Evolutionary conservation across 2,113 vertebrate genomes (phyloP), one percentile per base, ranked within the genome.

Genomic region (Fulica atra): DNA sequence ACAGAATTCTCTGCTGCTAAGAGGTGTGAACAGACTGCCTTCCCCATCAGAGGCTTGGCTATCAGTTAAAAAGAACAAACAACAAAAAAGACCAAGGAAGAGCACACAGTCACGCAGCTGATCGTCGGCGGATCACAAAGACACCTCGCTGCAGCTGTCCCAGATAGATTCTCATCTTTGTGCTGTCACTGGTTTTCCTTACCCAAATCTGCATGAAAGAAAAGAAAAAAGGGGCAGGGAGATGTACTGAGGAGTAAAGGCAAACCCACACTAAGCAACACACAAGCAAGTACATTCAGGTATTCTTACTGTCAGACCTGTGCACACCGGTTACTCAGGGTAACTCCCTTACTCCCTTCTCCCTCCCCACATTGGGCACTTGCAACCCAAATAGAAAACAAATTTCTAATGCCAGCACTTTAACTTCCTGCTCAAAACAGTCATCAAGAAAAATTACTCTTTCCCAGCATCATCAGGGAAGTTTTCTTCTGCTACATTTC

Each of bases 161-260:
- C 96, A 99, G 97, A 94, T 99, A 99, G 95, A 99, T 99, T 96
- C 99, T 98, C 99, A 99, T 99, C 97, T 99, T 99, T 16, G 99
- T 99, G 96, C 99, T 99, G 98, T 99, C 99, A 3, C 99, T 99
- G 9, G 99, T 99, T 97, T 99, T 99, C 95, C 99, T 99, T 97
- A 99, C 99, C 99, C 99, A 99, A 92, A 99, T 99, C 99, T 99
- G 97, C 21, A 93, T 56, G 7, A 40, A 44, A 88, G 16, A 13
- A 11, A 33, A 19, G 79, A 8, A 68, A 57, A 31, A 24, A 3
- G 18, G 33, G 10, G 4, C 13, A 54, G 31, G 36, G 79, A 91
- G 51, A 46, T 17, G 44, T 12, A 31, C 33, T 10, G 38, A 23
- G 46, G 40, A 44, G 42, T 36, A 72, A 54, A 65, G 33, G 64